A percentile compares a stretch with the other conserved stretches of the same genome.
Evolutionary conservation across 2,888 invertebrate genomes (phyloP).

Genomic region (Cerastis rubricosa): DNA sequence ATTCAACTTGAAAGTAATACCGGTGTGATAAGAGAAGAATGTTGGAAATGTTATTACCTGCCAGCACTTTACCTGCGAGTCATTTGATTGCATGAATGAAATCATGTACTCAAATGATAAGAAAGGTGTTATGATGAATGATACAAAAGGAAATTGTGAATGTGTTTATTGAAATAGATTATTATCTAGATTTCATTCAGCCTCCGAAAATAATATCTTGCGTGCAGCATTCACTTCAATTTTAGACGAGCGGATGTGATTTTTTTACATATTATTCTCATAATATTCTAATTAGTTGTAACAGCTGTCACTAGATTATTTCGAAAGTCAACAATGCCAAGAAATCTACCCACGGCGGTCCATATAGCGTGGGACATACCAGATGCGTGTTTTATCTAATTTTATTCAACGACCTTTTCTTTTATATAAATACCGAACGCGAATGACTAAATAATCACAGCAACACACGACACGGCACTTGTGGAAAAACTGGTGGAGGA

Average conservation of each 20-base stretch:
- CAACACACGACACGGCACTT: conserved; percentile 51
- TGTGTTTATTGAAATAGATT: neutral
- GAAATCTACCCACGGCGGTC: conserved; percentile 49
- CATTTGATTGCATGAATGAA: conserved; percentile 38
- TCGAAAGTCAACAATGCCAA: conserved; percentile 63
- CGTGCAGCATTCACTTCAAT: conserved; percentile 16
- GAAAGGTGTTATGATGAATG: conserved; percentile 17
- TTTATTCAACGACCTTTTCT: conserved; percentile 61
- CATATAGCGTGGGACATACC: conserved; percentile 49
- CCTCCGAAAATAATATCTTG: conserved; percentile 6
- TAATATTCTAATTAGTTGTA: conserved; percentile 40
- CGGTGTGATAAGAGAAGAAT: conserved; percentile 29
- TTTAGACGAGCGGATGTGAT: conserved; percentile 40
- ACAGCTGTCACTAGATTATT: conserved; percentile 43
- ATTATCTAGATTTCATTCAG: neutral
- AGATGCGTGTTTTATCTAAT: conserved; percentile 57
- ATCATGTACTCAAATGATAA: conserved; percentile 35
- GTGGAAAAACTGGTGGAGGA: conserved; percentile 33
- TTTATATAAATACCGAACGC: conserved; percentile 40
- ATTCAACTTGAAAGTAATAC: conserved; percentile 12
- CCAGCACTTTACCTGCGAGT: conserved; percentile 8
- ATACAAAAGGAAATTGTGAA: conserved; percentile 25
- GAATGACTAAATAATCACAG: conserved; percentile 51
- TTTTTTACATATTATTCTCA: conserved; percentile 21
- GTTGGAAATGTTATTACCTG: conserved; percentile 17